Evolutionary conservation across 1,140 invertebrate species (phyloP).

Genomic region (Dolichoris vasculosae): DNA sequence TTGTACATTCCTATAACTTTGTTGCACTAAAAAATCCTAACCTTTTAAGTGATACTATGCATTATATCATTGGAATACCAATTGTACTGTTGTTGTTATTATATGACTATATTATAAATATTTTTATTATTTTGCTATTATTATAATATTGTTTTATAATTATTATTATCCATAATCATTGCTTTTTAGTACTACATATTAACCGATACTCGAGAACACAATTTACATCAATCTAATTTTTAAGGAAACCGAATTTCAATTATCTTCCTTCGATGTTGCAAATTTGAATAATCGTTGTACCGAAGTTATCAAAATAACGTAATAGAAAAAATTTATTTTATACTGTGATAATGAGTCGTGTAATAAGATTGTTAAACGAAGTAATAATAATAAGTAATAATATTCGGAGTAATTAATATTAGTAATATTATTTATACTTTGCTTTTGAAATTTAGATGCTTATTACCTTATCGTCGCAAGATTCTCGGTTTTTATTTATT

Average conservation of each 20-base stretch:
- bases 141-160: slow-evolving; percentile 34
- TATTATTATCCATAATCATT: slow-evolving; percentile 18
- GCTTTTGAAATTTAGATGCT: not conserved
- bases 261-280: not conserved
- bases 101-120: slow-evolving; percentile 41
- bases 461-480: not conserved
- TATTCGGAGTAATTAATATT: not conserved
- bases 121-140: slow-evolving; percentile 44
- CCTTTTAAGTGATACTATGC: slow-evolving; percentile 32
- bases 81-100: slow-evolving; percentile 45
- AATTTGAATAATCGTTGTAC: not conserved
- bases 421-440: not conserved
- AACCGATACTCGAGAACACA: not conserved
- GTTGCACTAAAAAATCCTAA: slow-evolving; percentile 11
- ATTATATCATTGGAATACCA: slow-evolving; percentile 35
- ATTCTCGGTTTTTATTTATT: not conserved
- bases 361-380: not conserved
- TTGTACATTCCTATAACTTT: slow-evolving; percentile 40
- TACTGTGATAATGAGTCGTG: slow-evolving; percentile 21
- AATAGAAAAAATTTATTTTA: not conserved
- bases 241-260: not conserved
- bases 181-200: not conserved
- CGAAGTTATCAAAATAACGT: not conserved
- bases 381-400: slow-evolving; percentile 4
- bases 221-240: not conserved